Evolutionary conservation across 2,113 vertebrate species (phyloP).

Genomic region (Sterrhoptilus dennistouni): DNA sequence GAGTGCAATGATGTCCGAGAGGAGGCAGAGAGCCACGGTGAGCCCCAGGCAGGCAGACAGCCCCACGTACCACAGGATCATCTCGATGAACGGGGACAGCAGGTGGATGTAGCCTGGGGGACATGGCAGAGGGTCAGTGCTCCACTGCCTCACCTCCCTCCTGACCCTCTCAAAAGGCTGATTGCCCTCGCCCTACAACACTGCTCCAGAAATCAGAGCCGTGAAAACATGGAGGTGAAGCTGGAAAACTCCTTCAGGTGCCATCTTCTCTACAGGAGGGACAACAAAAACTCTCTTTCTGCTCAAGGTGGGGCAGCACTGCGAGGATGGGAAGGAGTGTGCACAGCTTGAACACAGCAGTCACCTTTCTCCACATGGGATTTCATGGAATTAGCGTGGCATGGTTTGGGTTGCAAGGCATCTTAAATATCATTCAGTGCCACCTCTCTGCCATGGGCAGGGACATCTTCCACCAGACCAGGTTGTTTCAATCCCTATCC

Average conservation of each 20-base stretch:
- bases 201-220: not conserved
- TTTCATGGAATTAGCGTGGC: not conserved
- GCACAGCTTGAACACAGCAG: not conserved
- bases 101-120: constrained; percentile 92
- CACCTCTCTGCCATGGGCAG: not conserved
- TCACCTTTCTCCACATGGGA: not conserved
- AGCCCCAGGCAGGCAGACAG: constrained; percentile 91
- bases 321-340: not conserved
- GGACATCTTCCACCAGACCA: not conserved
- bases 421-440: not conserved
- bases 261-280: not conserved
- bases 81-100: constrained; percentile 93
- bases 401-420: not conserved
- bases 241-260: not conserved
- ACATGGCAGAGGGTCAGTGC: not conserved
- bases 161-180: not conserved
- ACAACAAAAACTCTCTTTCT: not conserved
- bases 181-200: accelerated
- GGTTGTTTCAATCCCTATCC: not conserved
- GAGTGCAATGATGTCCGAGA: constrained; percentile 91
- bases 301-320: not conserved
- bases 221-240: not conserved
- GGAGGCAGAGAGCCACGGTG: constrained; percentile 89
- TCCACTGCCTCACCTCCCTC: not conserved
- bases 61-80: constrained; percentile 94